Percentiles rank a stretch among this genome's conserved stretches.
phyloP scores from a whole-genome alignment of 92 coral and sea anemone genomes.

The Epizoanthus stellaris region DNA sequence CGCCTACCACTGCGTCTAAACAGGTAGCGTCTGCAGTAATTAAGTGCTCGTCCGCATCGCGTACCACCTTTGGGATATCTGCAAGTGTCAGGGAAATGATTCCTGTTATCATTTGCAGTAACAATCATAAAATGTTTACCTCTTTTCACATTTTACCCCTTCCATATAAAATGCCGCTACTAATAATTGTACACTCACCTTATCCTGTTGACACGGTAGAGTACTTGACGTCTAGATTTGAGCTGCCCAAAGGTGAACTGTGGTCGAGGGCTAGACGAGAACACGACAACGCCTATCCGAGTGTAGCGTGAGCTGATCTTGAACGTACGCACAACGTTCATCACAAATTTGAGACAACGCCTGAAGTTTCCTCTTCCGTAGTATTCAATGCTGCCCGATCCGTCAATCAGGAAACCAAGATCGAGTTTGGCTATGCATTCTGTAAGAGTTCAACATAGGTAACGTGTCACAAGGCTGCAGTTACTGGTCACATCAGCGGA shows the following conservation, averaged over 20 bases:
- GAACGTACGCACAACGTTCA: slow-evolving; percentile 37
- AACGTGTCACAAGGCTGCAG: too few relatives aligned
- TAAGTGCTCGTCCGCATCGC: slow-evolving; percentile 37
- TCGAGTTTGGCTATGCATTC: slow-evolving; percentile 22
- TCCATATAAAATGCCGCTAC: too few relatives aligned
- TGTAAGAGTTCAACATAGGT: neutral
- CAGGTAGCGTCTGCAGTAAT: neutral
- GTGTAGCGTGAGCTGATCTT: neutral
- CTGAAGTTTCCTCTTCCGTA: slow-evolving; percentile 31
- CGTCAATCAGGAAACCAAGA: slow-evolving; percentile 36
- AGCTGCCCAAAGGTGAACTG: slow-evolving; percentile 22
- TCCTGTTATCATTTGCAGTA: too few relatives aligned
- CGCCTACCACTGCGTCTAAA: slow-evolving; percentile 24
- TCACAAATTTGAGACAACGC: slow-evolving; percentile 34
- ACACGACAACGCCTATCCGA: slow-evolving; percentile 33
- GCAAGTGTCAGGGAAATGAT: neutral
- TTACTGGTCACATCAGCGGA: too few relatives aligned
- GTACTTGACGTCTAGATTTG: neutral
- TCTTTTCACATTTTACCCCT: neutral
- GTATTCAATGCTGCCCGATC: slow-evolving; percentile 26
- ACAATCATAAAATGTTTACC: neutral
- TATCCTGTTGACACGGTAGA: slow-evolving; percentile 1
- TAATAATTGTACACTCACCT: neutral
- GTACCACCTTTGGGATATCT: slow-evolving; percentile 58
- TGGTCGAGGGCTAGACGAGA: neutral